These are phyloP conservation scores for Trididemnum nubilum DNA, from an alignment of 23 tunicate species.

Conservation along the genomic window DNA sequence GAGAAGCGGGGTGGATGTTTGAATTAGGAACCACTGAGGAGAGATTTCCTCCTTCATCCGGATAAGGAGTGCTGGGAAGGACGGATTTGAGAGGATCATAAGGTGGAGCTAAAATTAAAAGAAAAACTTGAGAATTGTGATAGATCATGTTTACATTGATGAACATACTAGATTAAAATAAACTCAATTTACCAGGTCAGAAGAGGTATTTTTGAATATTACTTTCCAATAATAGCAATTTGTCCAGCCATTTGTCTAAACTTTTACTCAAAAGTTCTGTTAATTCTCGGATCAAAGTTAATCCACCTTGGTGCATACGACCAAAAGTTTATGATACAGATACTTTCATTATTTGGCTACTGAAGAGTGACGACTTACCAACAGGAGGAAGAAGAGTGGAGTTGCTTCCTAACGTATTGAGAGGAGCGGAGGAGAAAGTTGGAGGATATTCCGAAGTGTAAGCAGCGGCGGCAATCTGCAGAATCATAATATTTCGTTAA, in stretches of 20 bases:
- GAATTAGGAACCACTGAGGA: constrained; percentile 39
- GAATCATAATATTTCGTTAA: too few species aligned
- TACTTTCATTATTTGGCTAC: too few species aligned
- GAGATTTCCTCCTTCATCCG: constrained; percentile 18
- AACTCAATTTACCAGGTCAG: too few species aligned
- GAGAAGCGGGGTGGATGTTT: constrained; percentile 44
- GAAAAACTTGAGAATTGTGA: not conserved
- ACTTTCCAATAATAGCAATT: too few species aligned
- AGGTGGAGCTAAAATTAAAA: constrained; percentile 14
- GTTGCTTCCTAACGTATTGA: constrained; percentile 48
- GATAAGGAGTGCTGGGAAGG: constrained; percentile 50
- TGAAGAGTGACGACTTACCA: constrained; percentile 29
- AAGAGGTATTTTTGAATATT: too few species aligned
- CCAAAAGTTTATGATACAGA: too few species aligned
- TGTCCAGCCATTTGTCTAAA: too few species aligned
- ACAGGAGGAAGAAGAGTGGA: constrained; percentile 45
- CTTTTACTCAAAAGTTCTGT: too few species aligned
- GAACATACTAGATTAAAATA: too few species aligned
- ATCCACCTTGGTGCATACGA: too few species aligned
- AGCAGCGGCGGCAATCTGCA: constrained; percentile 69
- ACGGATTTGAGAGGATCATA: constrained; percentile 85
- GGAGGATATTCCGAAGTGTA: constrained; percentile 59
- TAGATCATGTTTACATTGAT: too few species aligned
- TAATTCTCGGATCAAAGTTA: too few species aligned
- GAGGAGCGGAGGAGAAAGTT: constrained; percentile 52